Evolutionary conservation across 2,888 invertebrate species (phyloP).

Genomic region (Hirtodrosophila cameraria): DNA sequence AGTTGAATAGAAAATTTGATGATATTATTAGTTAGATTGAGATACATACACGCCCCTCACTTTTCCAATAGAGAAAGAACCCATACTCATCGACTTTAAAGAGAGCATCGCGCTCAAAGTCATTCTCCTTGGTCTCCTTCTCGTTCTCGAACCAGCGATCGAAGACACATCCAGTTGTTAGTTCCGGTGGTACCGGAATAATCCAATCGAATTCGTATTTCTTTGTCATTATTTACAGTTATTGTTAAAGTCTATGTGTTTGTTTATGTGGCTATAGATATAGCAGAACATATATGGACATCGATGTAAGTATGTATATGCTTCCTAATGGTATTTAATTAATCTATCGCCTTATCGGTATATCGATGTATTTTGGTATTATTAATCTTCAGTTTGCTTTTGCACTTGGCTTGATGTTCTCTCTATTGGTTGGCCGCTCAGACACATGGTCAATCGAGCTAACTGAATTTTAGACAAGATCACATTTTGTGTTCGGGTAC

Average conservation of each 20-base stretch:
- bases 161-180: slow-evolving; percentile 92
- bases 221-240: slow-evolving; percentile 92
- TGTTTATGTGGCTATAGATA: slow-evolving; percentile 33
- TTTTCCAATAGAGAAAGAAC: slow-evolving; percentile 99
- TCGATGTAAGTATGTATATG: slow-evolving; percentile 10
- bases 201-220: slow-evolving; percentile 99
- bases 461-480: slow-evolving; percentile 10
- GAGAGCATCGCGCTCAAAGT: slow-evolving; percentile 93
- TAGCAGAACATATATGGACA: slow-evolving; percentile 37
- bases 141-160: slow-evolving; percentile 98
- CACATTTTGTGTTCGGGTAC: no score
- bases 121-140: slow-evolving; percentile 92
- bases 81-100: slow-evolving; percentile 99
- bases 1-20: neutral
- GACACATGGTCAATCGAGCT: slow-evolving; percentile 21
- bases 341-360: neutral
- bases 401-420: slow-evolving; percentile 7
- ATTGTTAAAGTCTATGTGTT: slow-evolving; percentile 30
- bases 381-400: slow-evolving; percentile 16
- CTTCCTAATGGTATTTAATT: neutral
- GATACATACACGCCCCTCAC: slow-evolving; percentile 93
- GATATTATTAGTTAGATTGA: neutral
- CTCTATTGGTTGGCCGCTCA: slow-evolving; percentile 39
- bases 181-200: slow-evolving; percentile 94
- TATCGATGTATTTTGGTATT: slow-evolving; percentile 1